Evolutionary conservation across 1,140 invertebrate genomes (phyloP).

Genomic region (Drosophila baimaii): DNA sequence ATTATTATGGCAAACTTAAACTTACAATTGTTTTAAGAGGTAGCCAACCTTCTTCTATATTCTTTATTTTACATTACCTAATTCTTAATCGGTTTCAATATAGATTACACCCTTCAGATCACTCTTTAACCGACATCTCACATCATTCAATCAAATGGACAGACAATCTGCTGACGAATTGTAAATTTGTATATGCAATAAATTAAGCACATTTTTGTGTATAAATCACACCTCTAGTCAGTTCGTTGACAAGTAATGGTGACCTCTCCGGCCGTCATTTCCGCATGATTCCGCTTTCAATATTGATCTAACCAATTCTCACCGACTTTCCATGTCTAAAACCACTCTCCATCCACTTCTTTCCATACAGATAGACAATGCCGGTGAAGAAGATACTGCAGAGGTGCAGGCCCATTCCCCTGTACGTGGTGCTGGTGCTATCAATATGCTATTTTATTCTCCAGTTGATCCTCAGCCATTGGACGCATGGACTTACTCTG

Average conservation of each 20-base stretch:
- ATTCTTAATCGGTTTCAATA: neutral
- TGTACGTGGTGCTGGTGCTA: conserved; percentile 89
- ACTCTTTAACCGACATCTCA: neutral
- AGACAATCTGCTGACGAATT: conserved; percentile 7
- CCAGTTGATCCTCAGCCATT: conserved; percentile 90
- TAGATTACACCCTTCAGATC: neutral
- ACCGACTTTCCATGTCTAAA: no score
- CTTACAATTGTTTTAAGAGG: no score
- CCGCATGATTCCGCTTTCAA: neutral
- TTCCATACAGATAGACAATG: conserved; percentile 84
- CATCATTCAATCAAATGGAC: neutral
- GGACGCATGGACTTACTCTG: conserved; percentile 92
- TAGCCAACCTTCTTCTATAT: neutral
- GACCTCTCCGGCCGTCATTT: conserved; percentile 12
- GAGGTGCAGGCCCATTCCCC: conserved; percentile 88
- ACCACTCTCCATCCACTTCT: neutral
- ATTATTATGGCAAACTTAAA: neutral
- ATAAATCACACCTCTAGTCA: conserved; percentile 29
- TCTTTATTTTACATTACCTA: no score
- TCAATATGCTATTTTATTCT: conserved; percentile 89
- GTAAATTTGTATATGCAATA: conserved; percentile 19
- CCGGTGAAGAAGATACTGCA: conserved; percentile 90
- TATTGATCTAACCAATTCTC: conserved; percentile 46
- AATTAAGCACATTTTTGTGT: conserved; percentile 17
- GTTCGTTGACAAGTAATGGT: conserved; percentile 28